Base-by-base conservation (phyloP, 2,888 invertebrate genomes). In the Tetropium fuscum region DNA sequence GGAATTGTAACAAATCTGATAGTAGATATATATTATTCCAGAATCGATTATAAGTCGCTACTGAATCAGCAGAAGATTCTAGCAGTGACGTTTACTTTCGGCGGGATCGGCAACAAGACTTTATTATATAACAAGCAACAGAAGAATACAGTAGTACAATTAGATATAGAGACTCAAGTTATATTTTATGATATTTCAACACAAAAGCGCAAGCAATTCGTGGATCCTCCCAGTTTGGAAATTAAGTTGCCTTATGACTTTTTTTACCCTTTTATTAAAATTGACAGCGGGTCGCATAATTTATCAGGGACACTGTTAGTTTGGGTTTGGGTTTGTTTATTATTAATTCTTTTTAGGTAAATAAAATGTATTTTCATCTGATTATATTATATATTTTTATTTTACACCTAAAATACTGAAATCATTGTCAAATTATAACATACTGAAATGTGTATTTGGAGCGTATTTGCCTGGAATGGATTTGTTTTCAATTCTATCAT, bases 201-300 rank as follows among this genome's bases (percentile, higher is more conserved):
- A 5, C 78, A 83, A 2, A 83, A 85, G 5, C 71, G 78, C 1
- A 78, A 77, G 44, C 80, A 81, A 57, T 82, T 83, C 62, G 85
- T 85, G 1, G 84, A 84, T 61, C 83, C 85, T 32, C 88, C 88
- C 2, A 82, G 83, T 25, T 81, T 87, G 49, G 81, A 85, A 51
- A 82, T 87, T 43, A 83, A 82, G 68, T 78, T 88, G 44, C 88
- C 88, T 1, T 79, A 84, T 59, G 88, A 88, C 75, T 89, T 89
- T 77, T 89, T 88, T 77, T 88, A 88, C 73, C 88, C 89, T 0
- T 86, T 86, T 66, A 68, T 80, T 27, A 78, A 75, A 70, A 54
- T 79, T 16, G 71, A 73, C 41, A 78, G 73, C 58, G 58, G 59
- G 22, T 36, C 43, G 16, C 13, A 19, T 25, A n/a, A 10, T 2